Evolutionary conservation across 2,888 invertebrate species (phyloP).

Genomic region (Polydesmus complanatus): DNA sequence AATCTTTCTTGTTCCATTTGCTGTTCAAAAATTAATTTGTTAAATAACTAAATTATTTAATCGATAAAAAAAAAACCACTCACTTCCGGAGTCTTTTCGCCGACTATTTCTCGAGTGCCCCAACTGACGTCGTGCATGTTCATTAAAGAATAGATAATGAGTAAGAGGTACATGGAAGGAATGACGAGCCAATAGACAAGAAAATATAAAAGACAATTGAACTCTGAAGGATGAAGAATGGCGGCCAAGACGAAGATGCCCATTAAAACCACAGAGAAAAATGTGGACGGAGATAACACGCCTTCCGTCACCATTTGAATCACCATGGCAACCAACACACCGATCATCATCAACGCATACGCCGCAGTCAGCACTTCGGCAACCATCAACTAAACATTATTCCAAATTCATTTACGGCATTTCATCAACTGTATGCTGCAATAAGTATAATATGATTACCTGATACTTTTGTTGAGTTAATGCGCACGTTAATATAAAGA

Average conservation of each 20-base stretch:
- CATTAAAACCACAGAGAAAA: slow-evolving; percentile 63
- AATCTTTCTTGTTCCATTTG: slow-evolving; percentile 78
- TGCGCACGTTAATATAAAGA: slow-evolving; percentile 53
- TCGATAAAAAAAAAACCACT: slow-evolving; percentile 12
- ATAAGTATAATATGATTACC: too few species aligned
- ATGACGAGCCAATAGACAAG: slow-evolving; percentile 77
- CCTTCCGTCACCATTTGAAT: slow-evolving; percentile 24
- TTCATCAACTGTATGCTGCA: too few species aligned
- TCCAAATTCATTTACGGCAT: too few species aligned
- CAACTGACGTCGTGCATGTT: slow-evolving; percentile 87
- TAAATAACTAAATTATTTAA: neutral
- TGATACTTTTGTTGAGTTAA: slow-evolving; percentile 52
- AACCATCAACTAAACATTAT: slow-evolving; percentile 26
- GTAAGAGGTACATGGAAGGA: slow-evolving; percentile 85
- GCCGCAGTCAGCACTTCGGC: slow-evolving; percentile 15
- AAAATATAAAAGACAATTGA: slow-evolving; percentile 56
- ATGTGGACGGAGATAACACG: slow-evolving; percentile 48
- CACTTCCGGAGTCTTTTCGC: slow-evolving; percentile 82
- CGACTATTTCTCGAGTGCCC: slow-evolving; percentile 83
- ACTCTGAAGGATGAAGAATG: slow-evolving; percentile 64
- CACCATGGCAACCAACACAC: slow-evolving; percentile 26
- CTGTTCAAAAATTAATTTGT: slow-evolving; percentile 31
- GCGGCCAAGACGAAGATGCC: slow-evolving; percentile 42
- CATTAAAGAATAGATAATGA: slow-evolving; percentile 80
- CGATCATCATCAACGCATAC: slow-evolving; percentile 32